phyloP scores from a whole-genome alignment of 2,888 invertebrate species.

The Ypsolopha sequella region DNA sequence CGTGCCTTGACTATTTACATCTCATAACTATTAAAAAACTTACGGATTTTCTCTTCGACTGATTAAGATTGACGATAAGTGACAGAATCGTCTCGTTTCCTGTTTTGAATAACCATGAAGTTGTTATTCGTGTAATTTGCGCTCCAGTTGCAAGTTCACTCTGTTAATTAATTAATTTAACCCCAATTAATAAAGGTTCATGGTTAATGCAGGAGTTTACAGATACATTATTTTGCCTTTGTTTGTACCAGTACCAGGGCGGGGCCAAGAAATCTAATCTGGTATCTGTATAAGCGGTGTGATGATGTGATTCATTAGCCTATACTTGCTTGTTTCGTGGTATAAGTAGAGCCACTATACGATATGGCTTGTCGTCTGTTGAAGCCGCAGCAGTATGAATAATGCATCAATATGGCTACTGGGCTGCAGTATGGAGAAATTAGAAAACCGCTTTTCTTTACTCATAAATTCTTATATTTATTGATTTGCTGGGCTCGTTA shows the following conservation, averaged over 20 bases:
- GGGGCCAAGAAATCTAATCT: not conserved
- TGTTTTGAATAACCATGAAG: no score
- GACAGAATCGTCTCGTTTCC: no score
- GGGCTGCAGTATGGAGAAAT: not conserved
- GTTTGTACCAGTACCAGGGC: not conserved
- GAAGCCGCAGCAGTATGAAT: not conserved
- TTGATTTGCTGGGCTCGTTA: no score
- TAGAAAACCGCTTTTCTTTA: not conserved
- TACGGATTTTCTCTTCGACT: no score
- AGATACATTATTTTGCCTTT: constrained; percentile 11
- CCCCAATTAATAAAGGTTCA: constrained; percentile 49
- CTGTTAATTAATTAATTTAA: constrained; percentile 54
- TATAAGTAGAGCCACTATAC: not conserved
- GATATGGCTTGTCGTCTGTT: not conserved
- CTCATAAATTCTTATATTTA: not conserved
- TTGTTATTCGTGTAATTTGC: not conserved
- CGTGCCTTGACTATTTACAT: no score
- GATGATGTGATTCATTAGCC: constrained; percentile 1
- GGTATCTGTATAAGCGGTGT: not conserved
- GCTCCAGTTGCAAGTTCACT: constrained; percentile 21
- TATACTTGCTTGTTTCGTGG: not conserved
- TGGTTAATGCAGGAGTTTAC: constrained; percentile 22
- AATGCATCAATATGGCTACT: not conserved
- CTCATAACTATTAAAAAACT: no score
- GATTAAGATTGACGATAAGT: no score